Conservation (phyloP, 2,888 invertebrate species). For the Scaptomyza flava region DNA sequence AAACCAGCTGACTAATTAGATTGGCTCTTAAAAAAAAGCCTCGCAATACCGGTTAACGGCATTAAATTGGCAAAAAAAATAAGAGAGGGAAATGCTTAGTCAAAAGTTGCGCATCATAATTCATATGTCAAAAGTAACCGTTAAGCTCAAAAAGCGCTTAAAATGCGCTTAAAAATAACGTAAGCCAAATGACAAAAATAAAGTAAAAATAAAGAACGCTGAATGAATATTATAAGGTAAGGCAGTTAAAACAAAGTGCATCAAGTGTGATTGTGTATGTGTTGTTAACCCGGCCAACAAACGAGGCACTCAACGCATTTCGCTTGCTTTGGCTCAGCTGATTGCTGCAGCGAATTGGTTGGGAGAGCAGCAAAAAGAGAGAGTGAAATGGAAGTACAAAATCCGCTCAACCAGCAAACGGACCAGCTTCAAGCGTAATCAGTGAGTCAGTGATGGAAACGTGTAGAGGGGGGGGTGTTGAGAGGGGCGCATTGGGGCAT, state of each 20-base stretch:
- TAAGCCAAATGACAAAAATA: constrained; percentile 32
- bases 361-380: constrained; percentile 12
- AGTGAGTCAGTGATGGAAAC: constrained; percentile 23
- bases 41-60: constrained; percentile 21
- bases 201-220: constrained; percentile 8
- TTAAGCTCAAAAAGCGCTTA: constrained; percentile 77
- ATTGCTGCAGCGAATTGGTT: constrained; percentile 64
- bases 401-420: background rate
- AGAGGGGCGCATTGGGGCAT: background rate
- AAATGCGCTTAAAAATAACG: constrained; percentile 71
- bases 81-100: constrained; percentile 3
- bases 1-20: constrained; percentile 21
- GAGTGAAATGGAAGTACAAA: constrained; percentile 60
- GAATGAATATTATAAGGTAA: constrained; percentile 19
- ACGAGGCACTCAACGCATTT: constrained; percentile 55
- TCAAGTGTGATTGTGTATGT: constrained; percentile 27
- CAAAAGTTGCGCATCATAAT: constrained; percentile 58
- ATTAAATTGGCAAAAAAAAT: constrained; percentile 15
- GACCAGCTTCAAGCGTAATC: background rate
- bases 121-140: constrained; percentile 68
- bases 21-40: background rate
- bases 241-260: constrained; percentile 64
- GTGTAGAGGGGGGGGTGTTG: background rate
- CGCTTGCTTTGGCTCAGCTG: constrained; percentile 41
- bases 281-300: constrained; percentile 39